Evolutionary conservation across 2,797 vertebrate genomes (phyloP).

Genomic region (Cossypha polioptera): DNA sequence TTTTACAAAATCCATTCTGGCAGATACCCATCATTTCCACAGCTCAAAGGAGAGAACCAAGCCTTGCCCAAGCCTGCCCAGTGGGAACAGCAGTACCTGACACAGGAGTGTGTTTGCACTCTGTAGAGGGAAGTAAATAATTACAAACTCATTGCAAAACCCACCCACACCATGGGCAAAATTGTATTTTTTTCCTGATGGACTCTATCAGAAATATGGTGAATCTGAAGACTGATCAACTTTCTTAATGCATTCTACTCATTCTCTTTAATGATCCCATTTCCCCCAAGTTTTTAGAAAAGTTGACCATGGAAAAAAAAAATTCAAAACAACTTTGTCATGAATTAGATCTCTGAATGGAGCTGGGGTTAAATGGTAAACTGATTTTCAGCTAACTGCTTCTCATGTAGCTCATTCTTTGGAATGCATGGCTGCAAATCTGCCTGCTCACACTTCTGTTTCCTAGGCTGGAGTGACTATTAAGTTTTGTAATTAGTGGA

Average conservation of each 20-base stretch:
- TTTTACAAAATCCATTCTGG: not conserved
- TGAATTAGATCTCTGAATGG: not conserved
- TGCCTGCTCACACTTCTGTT: not conserved
- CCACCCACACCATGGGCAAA: accelerated
- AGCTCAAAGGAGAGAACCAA: not conserved
- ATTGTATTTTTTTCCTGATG: not conserved
- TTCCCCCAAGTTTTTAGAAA: not conserved
- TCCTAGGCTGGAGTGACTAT: slow-evolving; percentile 19
- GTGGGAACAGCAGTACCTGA: not conserved
- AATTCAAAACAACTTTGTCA: not conserved
- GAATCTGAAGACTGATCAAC: not conserved
- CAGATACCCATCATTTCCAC: not conserved
- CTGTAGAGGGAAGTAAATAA: not conserved
- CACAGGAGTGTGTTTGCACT: not conserved
- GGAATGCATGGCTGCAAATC: not conserved
- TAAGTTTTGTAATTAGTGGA: slow-evolving; percentile 51
- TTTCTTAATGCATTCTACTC: not conserved
- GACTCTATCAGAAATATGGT: not conserved
- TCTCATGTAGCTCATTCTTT: not conserved
- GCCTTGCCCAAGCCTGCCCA: not conserved
- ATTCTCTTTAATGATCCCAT: not conserved
- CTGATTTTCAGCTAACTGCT: slow-evolving; percentile 4
- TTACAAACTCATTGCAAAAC: not conserved
- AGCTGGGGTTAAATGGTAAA: not conserved
- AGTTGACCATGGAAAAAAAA: not conserved